Base-by-base conservation (phyloP, 2,797 vertebrate species). In the Caiman crocodilus region DNA sequence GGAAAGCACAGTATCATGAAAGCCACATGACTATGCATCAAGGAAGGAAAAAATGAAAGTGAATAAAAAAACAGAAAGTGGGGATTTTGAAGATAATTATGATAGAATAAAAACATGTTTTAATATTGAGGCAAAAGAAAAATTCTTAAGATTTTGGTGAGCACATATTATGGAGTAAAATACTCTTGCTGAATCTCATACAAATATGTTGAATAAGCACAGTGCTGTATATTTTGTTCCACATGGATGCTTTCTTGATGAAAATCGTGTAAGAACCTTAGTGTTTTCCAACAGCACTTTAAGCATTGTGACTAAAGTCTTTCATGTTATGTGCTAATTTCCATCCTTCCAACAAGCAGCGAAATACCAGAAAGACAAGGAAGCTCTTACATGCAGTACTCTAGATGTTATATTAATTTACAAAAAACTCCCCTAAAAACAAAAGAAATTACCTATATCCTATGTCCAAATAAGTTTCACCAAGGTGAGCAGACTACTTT, bases 291-390 rank as follows among this genome's bases (percentile, higher is more conserved):
- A 90, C 94, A 95, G 89, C 89, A 94, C 94, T 92, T 94, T 96
- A 94, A 96, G 75, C 94, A 88, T 90, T 92, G 92, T 95, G 94
- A 96, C 95, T 94, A 95, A 96, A 94, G 94, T 94, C 96, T 96
- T 94, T 81, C 94, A 77, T 59, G 17, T 61, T 79, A 57, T 90
- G 89, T 81, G 76, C 87, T 94, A 81, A 93, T 95, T 95, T 93
- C 87, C 57, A 57, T 93, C 85, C 82, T 86, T 90, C 78, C 85
- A 93, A 65, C 74, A 77, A 69, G 57, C 58, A 59, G 25, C 77
- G 57, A 17, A 89, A 89, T 96, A 81, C 32, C 91, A 94, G 55
- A 96, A 92, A 93, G 79, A 81, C 85, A 91, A 87, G 79, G 57
- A 61, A 84, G 57, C 88, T 87, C 87, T 93, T 85, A 91, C 84